Evolutionary conservation across 2,113 vertebrate genomes (phyloP), one percentile per base, ranked within the genome.

Genomic region (Spilogale gracilis): DNA sequence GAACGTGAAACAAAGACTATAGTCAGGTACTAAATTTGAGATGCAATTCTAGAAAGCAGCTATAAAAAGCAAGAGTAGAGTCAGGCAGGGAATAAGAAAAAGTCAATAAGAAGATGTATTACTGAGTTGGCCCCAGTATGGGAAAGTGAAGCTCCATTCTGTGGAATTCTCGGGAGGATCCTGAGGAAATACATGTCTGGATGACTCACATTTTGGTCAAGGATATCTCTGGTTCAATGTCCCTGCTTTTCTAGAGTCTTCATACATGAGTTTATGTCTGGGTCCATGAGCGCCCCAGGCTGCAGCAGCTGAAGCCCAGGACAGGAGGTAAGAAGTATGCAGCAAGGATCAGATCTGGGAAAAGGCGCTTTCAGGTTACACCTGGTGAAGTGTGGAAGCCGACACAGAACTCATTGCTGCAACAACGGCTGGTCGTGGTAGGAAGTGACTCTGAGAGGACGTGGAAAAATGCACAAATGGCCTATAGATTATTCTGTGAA

Each of bases 51-150:
- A 82, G 27, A 30, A 80, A 71, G 32, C 12, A 92, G 9, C 45
- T 85, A 73, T 92, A 82, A 95, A 85, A 76, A 63, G 32, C 43
- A 96, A 8, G 38, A 84, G 61, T 38, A 81, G 79, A 76, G 18
- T 30, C 83, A 23, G n/a, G 32, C n/a, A 90, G 9, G 38, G 27
- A 69, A 89, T 18, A 25, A 50, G 13, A 82, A 91, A 95, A 85
- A 6, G 43, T 45, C 65, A 88, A 1, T 73, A 18, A 25, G 10
- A 88, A 23, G 48, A 32, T 87, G 25, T 16, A 81, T 63, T 54
- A 56, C 14, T 71, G 48, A 82, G 38, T n/a, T 61, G 84, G 21
- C n/a, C 6, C 27, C 50, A 69, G 16, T 30, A 12, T 81, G 8
- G 30, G 87, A 71, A 89, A 94, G 71, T 20, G 7, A 25, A 89